A percentile compares a stretch with the other conserved stretches of the same genome.
Evolutionary conservation across 2,888 invertebrate species (phyloP).

Genomic region (Epinotia brunnichana): DNA sequence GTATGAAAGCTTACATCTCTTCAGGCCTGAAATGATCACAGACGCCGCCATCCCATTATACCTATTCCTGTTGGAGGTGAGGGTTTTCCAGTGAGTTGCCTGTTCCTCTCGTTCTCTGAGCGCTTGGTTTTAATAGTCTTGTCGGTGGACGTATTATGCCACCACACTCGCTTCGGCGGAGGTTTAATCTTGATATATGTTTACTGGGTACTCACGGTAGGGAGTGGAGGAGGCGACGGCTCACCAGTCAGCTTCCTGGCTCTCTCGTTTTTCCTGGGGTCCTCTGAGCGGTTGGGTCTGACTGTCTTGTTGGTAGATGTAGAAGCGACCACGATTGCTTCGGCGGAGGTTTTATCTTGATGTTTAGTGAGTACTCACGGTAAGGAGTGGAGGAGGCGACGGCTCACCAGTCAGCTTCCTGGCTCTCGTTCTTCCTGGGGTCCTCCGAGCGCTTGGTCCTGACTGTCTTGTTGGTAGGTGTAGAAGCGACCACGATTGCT

Average conservation of each 20-base stretch:
- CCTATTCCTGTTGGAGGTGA: constrained; percentile 46
- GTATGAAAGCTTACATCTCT: no score
- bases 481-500: constrained; percentile 47
- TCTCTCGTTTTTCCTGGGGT: constrained; percentile 59
- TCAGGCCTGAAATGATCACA: no score
- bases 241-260: constrained; percentile 56
- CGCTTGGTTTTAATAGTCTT: constrained; percentile 64
- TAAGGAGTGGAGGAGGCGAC: constrained; percentile 52
- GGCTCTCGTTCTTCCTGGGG: constrained; percentile 55
- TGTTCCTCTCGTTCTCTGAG: constrained; percentile 55
- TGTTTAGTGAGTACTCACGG: constrained; percentile 57
- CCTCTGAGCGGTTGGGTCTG: constrained; percentile 61
- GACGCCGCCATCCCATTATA: no score
- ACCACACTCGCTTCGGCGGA: constrained; percentile 58
- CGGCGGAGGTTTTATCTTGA: constrained; percentile 77
- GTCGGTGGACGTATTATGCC: constrained; percentile 35
- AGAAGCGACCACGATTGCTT: constrained; percentile 50
- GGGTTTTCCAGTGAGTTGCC: constrained; percentile 57
- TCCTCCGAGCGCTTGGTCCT: constrained; percentile 61
- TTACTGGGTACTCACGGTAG: constrained; percentile 54
- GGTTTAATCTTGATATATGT: constrained; percentile 65
- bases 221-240: constrained; percentile 53
- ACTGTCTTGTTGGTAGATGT: constrained; percentile 53
- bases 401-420: constrained; percentile 58
- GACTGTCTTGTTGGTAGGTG: constrained; percentile 53